Percentiles rank a stretch among this genome's conserved stretches.
phyloP scores from a whole-genome alignment of 2,888 invertebrate species.

The Brassicogethes aeneus region DNA sequence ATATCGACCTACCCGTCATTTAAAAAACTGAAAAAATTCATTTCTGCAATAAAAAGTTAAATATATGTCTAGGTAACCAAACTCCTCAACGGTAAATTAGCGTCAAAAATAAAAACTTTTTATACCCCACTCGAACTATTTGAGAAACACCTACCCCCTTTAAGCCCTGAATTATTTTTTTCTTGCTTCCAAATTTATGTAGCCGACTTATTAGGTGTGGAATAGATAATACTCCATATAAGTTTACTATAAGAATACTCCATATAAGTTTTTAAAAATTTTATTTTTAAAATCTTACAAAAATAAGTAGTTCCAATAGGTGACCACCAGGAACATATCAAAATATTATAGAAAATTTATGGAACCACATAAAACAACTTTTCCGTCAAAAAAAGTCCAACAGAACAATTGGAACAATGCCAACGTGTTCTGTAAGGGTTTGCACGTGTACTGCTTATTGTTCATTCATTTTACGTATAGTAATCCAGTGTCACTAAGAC shows the following conservation, averaged over 20 bases:
- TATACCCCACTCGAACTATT: too few relatives aligned
- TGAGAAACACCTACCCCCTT: too few relatives aligned
- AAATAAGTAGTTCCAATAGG: not conserved
- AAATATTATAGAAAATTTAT: not conserved
- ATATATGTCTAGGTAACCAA: too few relatives aligned
- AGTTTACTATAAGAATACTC: too few relatives aligned
- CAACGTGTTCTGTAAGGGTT: not conserved
- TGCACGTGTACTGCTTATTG: slow-evolving; percentile 4
- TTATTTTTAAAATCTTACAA: not conserved
- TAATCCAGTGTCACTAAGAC: slow-evolving; percentile 8
- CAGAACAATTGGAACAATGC: not conserved
- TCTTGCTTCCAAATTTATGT: too few relatives aligned
- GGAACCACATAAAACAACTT: not conserved
- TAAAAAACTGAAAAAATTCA: too few relatives aligned
- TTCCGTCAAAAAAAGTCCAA: not conserved
- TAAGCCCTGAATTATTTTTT: not conserved
- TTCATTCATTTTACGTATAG: slow-evolving; percentile 8
- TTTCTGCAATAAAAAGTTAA: too few relatives aligned
- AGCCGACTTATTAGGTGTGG: too few relatives aligned
- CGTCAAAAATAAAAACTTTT: too few relatives aligned
- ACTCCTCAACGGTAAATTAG: too few relatives aligned
- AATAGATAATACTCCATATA: too few relatives aligned
- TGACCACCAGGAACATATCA: not conserved
- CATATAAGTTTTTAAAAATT: not conserved
- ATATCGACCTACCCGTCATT: too few relatives aligned